Conservation (phyloP, 2,888 invertebrate species). For the Anthophora plumipes region DNA sequence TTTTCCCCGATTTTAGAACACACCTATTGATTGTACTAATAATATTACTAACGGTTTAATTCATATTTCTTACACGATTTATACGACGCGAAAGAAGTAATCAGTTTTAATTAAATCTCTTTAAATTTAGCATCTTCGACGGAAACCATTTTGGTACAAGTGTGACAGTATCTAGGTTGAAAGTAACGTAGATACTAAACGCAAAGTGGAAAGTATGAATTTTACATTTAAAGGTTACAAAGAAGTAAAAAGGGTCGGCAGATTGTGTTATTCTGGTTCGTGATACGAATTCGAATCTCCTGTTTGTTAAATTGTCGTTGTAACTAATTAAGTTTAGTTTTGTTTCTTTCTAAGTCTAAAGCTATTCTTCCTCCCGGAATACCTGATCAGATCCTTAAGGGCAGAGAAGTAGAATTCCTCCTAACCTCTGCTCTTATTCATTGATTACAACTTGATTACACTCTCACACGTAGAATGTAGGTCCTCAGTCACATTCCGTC, state of each 20-base stretch:
- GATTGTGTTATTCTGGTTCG: not conserved
- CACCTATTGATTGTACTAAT: not conserved
- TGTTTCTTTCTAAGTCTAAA: conserved; percentile 4
- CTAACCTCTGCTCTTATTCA: not conserved
- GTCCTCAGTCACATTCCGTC: no score
- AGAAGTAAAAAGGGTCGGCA: not conserved
- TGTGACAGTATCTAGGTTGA: not conserved
- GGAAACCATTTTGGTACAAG: not conserved
- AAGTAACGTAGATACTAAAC: not conserved
- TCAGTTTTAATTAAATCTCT: no score
- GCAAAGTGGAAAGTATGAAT: not conserved
- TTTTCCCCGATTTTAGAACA: conserved; percentile 26
- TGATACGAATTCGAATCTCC: conserved; percentile 24
- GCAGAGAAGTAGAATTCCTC: not conserved
- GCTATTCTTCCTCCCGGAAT: not conserved
- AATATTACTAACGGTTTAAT: conserved; percentile 8
- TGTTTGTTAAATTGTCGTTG: not conserved
- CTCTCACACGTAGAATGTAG: no score
- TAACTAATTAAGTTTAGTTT: conserved; percentile 19
- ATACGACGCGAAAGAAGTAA: not conserved
- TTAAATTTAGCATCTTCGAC: no score
- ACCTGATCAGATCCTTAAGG: not conserved
- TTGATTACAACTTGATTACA: not conserved
- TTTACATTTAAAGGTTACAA: not conserved
- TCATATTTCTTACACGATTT: not conserved